A percentile compares a stretch with the other conserved stretches of the same genome.
phyloP scores from a whole-genome alignment of 2,888 invertebrate genomes.

The Drosophila borborema region DNA sequence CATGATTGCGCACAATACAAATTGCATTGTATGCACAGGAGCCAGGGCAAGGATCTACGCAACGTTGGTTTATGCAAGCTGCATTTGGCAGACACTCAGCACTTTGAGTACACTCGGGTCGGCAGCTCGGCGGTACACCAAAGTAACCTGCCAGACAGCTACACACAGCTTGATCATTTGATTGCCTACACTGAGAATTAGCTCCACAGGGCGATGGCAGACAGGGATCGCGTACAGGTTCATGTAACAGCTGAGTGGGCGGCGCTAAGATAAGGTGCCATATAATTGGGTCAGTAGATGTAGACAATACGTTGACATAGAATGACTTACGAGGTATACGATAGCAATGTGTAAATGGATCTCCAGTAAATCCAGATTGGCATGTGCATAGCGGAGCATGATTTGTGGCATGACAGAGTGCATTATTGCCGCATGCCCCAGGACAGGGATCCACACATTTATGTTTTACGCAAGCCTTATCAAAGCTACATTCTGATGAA shows the following conservation, averaged over 20 bases:
- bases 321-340: conserved; percentile 86
- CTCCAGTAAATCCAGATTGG: conserved; percentile 88
- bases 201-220: conserved; percentile 89
- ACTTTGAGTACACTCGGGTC: conserved; percentile 90
- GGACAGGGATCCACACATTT: conserved; percentile 90
- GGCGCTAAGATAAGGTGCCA: conserved; percentile 68
- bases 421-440: conserved; percentile 89
- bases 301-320: conserved; percentile 59
- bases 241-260: conserved; percentile 65
- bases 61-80: conserved; percentile 92
- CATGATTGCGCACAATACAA: conserved; percentile 90
- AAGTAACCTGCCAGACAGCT: conserved; percentile 88
- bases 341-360: conserved; percentile 88
- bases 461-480: conserved; percentile 89
- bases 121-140: conserved; percentile 90
- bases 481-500: conserved; percentile 88
- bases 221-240: conserved; percentile 86
- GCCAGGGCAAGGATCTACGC: conserved; percentile 92
- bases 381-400: conserved; percentile 90
- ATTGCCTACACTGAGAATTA: conserved; percentile 88
- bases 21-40: conserved; percentile 89
- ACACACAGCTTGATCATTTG: conserved; percentile 88
- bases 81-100: conserved; percentile 91
- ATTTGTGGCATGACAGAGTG: conserved; percentile 89
- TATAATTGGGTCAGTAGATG: conserved; percentile 11